Conservation (phyloP, 2,113 vertebrate genomes). For the Prolemur simus region DNA sequence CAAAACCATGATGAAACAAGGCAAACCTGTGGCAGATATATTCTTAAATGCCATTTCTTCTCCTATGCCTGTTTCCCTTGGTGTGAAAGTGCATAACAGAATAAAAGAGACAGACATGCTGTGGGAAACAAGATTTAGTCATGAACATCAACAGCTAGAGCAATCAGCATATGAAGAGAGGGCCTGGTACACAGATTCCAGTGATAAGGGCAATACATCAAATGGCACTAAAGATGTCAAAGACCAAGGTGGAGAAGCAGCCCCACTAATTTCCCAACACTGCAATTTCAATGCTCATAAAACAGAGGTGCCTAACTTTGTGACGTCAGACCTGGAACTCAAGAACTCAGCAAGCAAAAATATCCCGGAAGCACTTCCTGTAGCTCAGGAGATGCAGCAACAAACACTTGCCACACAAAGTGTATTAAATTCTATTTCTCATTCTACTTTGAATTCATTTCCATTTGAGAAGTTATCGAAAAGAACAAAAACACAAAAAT, state of each 20-base stretch:
- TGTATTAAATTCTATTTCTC: neutral
- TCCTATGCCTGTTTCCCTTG: neutral
- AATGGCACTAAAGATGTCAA: neutral
- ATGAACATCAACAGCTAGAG: neutral
- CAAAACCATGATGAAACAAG: neutral
- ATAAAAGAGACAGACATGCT: neutral
- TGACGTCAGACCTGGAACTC: neutral
- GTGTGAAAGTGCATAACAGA: neutral
- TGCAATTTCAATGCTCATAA: neutral
- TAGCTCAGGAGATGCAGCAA: neutral
- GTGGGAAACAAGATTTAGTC: neutral
- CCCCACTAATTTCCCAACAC: accelerated
- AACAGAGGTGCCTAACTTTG: neutral
- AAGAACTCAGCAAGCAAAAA: neutral
- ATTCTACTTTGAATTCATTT: slow-evolving; percentile 9
- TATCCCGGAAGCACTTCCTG: neutral
- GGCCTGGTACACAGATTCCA: neutral
- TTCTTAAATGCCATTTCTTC: neutral
- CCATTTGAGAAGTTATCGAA: neutral
- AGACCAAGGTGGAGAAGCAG: neutral
- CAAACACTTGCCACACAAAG: neutral
- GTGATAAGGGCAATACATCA: neutral
- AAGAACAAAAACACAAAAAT: neutral
- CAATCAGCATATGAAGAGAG: neutral
- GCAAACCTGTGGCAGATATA: neutral